Base-by-base conservation (phyloP, 37 sponge, comb jelly and placozoan genomes). In the Mnemiopsis leidyi region DNA sequence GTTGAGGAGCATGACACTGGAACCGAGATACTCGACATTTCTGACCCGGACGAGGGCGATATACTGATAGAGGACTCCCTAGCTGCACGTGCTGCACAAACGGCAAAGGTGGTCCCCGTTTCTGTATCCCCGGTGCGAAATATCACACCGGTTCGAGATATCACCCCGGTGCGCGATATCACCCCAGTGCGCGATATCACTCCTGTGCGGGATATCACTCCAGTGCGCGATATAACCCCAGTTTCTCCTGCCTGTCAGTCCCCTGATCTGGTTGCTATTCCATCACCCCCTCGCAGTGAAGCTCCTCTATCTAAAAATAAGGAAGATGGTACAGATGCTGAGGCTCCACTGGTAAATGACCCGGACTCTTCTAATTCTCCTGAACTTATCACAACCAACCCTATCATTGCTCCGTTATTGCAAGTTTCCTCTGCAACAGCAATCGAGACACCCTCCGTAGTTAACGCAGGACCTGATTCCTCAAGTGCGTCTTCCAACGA, bases 1-100 rank as follows among this genome's bases (percentile, higher is more conserved):
- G 7, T 32, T 1, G 73, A 69, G 73, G 73, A 69, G 2, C 29
- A 69, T 5, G 29, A 25, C 3, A 21, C 24, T 69, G 24, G 28
- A 5, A 32, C 30, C 32, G 79, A 77, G 30, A 32, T 77, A 16
- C 79, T 77, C 7, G 79, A 77, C 36, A 77, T 77, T 13, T 77
- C 79, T 16, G 79, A 77, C 33, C 79, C 79, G 5, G 79, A 77
- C 33, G 79, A 77, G 18, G 79, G 79, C 16, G 79, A 77, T 77
- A 77, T 77, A 1, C 36, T 77, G 79, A 77, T 77, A 77, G 32
- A 77, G 18, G 79, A 77, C 33, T 77, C 79, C 33, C 34, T 77
- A 0, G 73, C 25, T n/a, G 5, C 21, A 71, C 73, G 73, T 25
- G 20, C 61, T 13, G 61, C 13, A 13, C 5, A 48, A 48, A 5